phyloP scores from a whole-genome alignment of 2,888 invertebrate genomes.

The Ophioninae sp. region DNA sequence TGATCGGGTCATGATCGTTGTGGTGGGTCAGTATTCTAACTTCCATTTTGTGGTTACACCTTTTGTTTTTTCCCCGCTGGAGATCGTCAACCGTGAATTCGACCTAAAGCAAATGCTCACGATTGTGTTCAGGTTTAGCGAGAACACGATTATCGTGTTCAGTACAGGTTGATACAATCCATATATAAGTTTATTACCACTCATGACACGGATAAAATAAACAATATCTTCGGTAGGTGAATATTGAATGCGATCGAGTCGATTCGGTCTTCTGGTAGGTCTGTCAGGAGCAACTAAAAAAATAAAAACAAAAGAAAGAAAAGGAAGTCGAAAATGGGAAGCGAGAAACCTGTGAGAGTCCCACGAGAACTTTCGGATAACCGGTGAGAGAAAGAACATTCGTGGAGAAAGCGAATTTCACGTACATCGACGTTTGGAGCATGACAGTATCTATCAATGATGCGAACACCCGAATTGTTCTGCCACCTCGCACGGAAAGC shows the following conservation, averaged over 20 bases:
- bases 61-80: constrained; percentile 7
- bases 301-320: constrained; percentile 2
- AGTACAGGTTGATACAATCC: neutral
- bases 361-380: constrained; percentile 28
- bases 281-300: neutral
- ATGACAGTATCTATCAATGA: constrained; percentile 2
- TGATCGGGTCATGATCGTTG: neutral
- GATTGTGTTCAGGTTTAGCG: neutral
- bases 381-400: constrained; percentile 14
- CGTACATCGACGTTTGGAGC: neutral
- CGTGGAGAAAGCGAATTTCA: neutral
- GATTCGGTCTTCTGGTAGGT: constrained; percentile 34
- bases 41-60: neutral
- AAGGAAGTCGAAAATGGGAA: constrained; percentile 15
- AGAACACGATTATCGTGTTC: neutral
- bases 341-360: constrained; percentile 35
- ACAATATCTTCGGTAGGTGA: constrained; percentile 12
- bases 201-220: neutral
- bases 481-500: constrained; percentile 10
- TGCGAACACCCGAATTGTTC: constrained; percentile 24
- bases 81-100: constrained; percentile 23
- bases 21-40: neutral
- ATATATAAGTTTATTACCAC: constrained; percentile 3
- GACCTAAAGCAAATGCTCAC: neutral
- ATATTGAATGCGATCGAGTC: constrained; percentile 22